A percentile compares a stretch with the other conserved stretches of the same genome.
Conservation (phyloP, 2,797 vertebrate species). For the Vireo griseus region DNA sequence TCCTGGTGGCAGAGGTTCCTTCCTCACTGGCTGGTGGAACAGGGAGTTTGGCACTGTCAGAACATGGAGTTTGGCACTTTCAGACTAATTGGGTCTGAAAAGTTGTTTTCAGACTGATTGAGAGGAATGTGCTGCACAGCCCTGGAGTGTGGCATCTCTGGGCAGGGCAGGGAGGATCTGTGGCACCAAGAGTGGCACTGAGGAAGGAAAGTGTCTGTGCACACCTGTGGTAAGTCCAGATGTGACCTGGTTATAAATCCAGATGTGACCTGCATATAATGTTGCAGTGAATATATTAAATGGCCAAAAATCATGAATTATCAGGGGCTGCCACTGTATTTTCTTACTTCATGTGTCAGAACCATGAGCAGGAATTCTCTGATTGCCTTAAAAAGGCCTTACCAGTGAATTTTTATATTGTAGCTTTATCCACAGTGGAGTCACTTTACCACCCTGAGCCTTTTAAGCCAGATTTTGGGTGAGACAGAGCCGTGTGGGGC, state of each 20-base stretch:
- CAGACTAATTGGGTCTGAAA: neutral
- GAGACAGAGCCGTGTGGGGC: neutral
- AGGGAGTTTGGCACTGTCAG: neutral
- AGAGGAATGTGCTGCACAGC: neutral
- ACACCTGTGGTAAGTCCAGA: rapidly evolving
- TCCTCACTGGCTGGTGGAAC: neutral
- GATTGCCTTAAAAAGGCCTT: neutral
- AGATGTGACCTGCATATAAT: neutral
- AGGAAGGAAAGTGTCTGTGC: neutral
- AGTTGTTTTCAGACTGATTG: neutral
- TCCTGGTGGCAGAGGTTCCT: neutral
- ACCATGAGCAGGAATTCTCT: neutral
- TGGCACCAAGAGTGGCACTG: neutral
- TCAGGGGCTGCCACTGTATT: neutral
- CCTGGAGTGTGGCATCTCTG: neutral
- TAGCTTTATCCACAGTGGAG: neutral
- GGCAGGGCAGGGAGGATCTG: neutral
- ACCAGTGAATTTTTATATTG: neutral
- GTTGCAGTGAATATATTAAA: neutral
- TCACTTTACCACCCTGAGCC: neutral
- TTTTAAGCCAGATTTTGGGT: neutral
- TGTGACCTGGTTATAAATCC: neutral
- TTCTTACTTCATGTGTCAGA: neutral
- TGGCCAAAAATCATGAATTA: neutral
- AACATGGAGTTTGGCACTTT: too few relatives aligned